These are phyloP conservation scores for Hemithea aestivaria DNA, from an alignment of 2,888 invertebrate genomes.

Conservation along the genomic window DNA sequence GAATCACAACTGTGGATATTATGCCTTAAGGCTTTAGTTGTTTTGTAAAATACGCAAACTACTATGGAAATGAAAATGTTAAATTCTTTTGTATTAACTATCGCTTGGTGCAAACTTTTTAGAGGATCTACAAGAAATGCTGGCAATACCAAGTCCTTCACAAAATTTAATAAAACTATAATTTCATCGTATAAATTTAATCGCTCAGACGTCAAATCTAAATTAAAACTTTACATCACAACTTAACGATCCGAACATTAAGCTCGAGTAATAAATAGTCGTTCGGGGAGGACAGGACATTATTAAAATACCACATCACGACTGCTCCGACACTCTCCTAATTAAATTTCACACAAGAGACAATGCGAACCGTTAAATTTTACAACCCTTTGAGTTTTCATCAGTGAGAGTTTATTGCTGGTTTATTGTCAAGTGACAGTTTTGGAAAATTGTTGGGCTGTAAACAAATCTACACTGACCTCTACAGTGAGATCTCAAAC, in stretches of 20 bases:
- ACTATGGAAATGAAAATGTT: no score
- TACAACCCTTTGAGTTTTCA: slow-evolving; percentile 62
- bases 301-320: slow-evolving; percentile 68
- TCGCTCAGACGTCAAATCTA: slow-evolving; percentile 33
- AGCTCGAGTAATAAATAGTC: slow-evolving; percentile 53
- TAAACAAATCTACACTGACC: background rate
- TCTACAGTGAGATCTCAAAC: no score
- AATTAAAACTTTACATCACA: slow-evolving; percentile 55
- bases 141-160: background rate
- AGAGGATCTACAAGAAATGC: background rate
- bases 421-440: slow-evolving; percentile 26
- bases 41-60: no score
- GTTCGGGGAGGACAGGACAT: slow-evolving; percentile 51
- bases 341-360: slow-evolving; percentile 70
- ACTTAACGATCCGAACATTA: slow-evolving; percentile 47
- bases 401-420: slow-evolving; percentile 47
- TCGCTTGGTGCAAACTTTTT: background rate
- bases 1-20: no score
- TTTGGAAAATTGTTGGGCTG: slow-evolving; percentile 7
- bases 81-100: no score
- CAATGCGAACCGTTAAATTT: slow-evolving; percentile 59
- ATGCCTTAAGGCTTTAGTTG: no score
- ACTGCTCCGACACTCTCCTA: slow-evolving; percentile 56
- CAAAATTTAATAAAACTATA: slow-evolving; percentile 9
- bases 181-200: slow-evolving; percentile 11